Evolutionary conservation across 2,113 vertebrate genomes (phyloP), one percentile per base, ranked within the genome.

Genomic region (Heptranchias perlo): DNA sequence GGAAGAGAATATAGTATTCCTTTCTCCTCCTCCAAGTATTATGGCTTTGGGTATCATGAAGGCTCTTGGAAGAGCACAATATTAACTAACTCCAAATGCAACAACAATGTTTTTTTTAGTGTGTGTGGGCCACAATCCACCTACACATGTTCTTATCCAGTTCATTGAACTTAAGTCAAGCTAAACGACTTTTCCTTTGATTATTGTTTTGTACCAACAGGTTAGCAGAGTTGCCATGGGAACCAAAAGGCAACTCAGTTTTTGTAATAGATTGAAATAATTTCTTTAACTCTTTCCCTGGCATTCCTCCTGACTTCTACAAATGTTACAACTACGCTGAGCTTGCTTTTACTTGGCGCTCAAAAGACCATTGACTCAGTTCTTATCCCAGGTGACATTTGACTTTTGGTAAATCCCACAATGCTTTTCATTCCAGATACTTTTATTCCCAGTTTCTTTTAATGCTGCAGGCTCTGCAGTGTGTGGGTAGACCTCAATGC

Each of bases 111-210:
- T 89, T 58, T 93, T 62, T 18, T 62, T 2, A 18, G 58, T 93
- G 23, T 93, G 16, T 61, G 89, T 93, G 89, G 86, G 58, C 58
- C n/a, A 62, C n/a, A 39, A 39, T 62, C 89, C 89, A 93, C 89
- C 89, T 39, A 93, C 89, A 93, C 58, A 64, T 93, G 31, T 16
- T 39, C 44, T 93, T 64, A 93, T 93, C 64, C 89, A 93, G 35
- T 93, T 62, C 35, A 62, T 62, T 93, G 89, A 93, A 93, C 61
- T 93, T 7, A 39, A 39, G 35, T 93, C 58, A 62, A 93, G 64
- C 16, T 93, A 93, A 92, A 92, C 64, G 6, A 39, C 87, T n/a
- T 92, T 89, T 54, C 82, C 87, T 92, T 18, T 92, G 54, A 92
- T 92, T 92, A 92, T 61, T 93, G 44, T 82, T 82, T 62, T 93